phyloP scores from a whole-genome alignment of 2,797 vertebrate genomes.

The Eremophila alpestris region DNA sequence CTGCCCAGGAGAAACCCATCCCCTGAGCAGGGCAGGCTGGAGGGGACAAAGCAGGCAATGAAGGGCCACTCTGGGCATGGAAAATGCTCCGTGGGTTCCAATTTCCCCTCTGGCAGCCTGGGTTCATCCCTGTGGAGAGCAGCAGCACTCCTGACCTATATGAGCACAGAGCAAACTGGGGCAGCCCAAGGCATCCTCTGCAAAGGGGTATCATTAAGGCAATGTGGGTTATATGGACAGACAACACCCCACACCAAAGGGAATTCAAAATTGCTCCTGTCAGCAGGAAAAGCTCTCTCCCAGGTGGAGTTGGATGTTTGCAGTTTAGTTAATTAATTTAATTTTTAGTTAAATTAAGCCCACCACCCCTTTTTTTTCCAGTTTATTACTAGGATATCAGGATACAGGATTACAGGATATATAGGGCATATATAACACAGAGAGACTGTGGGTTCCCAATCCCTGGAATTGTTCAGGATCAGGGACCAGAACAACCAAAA shows the following conservation, averaged over 20 bases:
- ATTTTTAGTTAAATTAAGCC: not conserved
- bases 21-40: not conserved
- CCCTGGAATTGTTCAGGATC: not conserved
- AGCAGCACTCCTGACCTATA: not conserved
- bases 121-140: not conserved
- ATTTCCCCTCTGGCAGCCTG: not conserved
- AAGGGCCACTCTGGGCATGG: not conserved
- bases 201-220: not conserved
- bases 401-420: not conserved
- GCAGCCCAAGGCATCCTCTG: not conserved
- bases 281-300: not conserved
- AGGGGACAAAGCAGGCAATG: not conserved
- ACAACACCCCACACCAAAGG: accelerated
- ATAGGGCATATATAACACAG: not conserved
- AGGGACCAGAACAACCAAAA: not conserved
- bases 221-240: accelerated
- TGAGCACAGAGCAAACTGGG: not conserved
- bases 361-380: not conserved
- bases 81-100: not conserved
- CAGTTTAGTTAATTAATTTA: not conserved
- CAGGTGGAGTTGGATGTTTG: not conserved
- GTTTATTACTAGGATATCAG: not conserved
- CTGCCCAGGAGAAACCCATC: not conserved
- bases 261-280: not conserved
- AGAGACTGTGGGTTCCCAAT: not conserved